These are phyloP conservation scores for Junco hyemalis DNA, from an alignment of 2,113 vertebrate species.

Conservation along the genomic window DNA sequence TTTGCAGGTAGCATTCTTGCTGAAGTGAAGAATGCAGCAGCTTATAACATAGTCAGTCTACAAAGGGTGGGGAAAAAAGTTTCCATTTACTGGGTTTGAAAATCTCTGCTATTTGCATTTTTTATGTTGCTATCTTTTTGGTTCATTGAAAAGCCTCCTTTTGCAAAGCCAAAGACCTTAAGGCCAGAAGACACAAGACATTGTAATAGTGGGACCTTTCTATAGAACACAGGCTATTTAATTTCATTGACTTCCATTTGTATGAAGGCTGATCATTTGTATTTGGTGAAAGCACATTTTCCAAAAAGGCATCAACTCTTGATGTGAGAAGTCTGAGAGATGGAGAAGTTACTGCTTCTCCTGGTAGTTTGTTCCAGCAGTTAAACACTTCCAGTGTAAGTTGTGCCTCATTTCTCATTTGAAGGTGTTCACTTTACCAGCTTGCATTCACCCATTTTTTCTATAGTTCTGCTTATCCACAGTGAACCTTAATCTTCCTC, in stretches of 20 bases:
- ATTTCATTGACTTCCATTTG: not conserved
- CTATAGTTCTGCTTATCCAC: not conserved
- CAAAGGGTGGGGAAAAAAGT: not conserved
- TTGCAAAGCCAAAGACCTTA: not conserved
- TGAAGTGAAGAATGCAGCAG: not conserved
- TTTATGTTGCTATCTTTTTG: not conserved
- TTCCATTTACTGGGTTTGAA: not conserved
- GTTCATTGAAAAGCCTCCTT: not conserved
- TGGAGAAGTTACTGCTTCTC: not conserved
- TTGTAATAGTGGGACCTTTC: not conserved
- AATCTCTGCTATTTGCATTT: not conserved
- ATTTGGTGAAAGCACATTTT: not conserved
- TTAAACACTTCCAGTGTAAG: not conserved
- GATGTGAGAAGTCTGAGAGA: not conserved
- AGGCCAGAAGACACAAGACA: not conserved
- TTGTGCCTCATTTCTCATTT: not conserved
- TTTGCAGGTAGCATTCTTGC: not conserved
- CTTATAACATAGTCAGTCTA: not conserved
- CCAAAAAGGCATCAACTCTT: not conserved
- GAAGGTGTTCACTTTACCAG: not conserved
- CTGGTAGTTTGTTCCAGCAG: slow-evolving; percentile 11
- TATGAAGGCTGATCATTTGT: not conserved
- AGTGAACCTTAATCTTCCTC: not conserved
- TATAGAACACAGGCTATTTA: not conserved
- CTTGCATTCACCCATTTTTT: not conserved